These are phyloP conservation scores for Stomorhina lunata DNA, from an alignment of 2,888 invertebrate genomes.

Conservation along the genomic window DNA sequence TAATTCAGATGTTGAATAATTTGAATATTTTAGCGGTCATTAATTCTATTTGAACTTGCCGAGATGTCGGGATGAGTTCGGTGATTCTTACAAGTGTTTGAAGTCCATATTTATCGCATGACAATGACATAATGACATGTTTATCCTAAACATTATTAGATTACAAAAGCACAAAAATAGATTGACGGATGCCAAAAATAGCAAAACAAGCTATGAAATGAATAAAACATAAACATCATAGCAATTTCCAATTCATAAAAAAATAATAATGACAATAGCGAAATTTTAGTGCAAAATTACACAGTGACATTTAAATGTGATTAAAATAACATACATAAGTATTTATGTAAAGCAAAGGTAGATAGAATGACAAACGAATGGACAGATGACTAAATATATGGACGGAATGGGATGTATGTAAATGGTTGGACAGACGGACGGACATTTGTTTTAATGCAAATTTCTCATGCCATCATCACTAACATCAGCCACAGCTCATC, in stretches of 20 bases:
- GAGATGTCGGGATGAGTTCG: no score
- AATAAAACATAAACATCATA: slow-evolving; percentile 24
- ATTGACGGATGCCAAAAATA: neutral
- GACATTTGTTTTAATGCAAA: no score
- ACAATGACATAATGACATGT: slow-evolving; percentile 2
- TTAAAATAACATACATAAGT: neutral
- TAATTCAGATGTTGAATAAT: no score
- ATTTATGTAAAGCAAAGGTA: neutral
- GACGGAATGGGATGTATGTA: no score
- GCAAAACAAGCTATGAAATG: neutral
- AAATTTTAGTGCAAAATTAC: neutral
- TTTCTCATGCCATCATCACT: no score
- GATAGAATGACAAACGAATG: slow-evolving; percentile 21
- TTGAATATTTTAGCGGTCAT: no score
- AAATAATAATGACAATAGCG: neutral
- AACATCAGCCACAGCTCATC: no score
- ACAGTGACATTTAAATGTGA: neutral
- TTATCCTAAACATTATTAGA: slow-evolving; percentile 3
- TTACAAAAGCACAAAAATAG: neutral
- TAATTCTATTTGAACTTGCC: no score
- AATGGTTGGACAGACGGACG: no score
- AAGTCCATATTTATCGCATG: neutral
- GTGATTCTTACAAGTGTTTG: no score
- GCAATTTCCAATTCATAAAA: slow-evolving; percentile 43
- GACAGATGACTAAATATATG: no score